A percentile compares a stretch with the other conserved stretches of the same genome.
These are phyloP conservation scores for Cydia amplana DNA, from an alignment of 1,140 invertebrate species.

Conservation along the genomic window DNA sequence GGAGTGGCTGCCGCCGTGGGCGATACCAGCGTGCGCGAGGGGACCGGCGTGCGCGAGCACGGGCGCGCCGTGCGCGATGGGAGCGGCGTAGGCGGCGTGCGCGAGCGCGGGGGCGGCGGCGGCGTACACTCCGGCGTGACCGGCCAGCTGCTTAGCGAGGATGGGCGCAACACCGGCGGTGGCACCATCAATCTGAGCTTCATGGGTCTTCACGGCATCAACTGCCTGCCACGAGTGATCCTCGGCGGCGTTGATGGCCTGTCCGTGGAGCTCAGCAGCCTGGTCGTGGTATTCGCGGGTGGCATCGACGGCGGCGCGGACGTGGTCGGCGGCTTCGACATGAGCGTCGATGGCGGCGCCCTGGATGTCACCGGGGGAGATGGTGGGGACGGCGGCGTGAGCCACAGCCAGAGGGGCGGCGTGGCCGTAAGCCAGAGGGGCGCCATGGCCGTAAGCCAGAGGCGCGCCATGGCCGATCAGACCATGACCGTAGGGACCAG, in stretches of 20 bases:
- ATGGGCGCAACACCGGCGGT: conserved; percentile 81
- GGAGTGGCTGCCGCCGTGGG: conserved; percentile 37
- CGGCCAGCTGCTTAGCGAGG: conserved; percentile 65
- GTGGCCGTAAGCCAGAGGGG: conserved; percentile 37
- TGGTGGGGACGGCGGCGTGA: conserved; percentile 62
- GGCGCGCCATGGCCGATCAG: conserved; percentile 42
- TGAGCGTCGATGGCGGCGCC: conserved; percentile 72
- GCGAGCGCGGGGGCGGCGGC: conserved; percentile 46
- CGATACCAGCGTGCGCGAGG: not conserved
- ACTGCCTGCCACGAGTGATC: conserved; percentile 79
- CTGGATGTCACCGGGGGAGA: conserved; percentile 66
- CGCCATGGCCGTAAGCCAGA: conserved; percentile 40
- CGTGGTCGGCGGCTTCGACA: conserved; percentile 69
- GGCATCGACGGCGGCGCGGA: conserved; percentile 67
- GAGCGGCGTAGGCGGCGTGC: conserved; percentile 40
- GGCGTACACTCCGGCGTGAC: conserved; percentile 46
- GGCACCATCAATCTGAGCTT: conserved; percentile 80
- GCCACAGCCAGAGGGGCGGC: conserved; percentile 49
- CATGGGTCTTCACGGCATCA: conserved; percentile 78
- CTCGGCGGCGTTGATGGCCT: conserved; percentile 80
- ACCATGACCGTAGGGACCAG: conserved; percentile 57
- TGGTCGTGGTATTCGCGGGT: conserved; percentile 80
- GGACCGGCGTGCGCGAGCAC: conserved; percentile 31
- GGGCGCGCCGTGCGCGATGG: conserved; percentile 37
- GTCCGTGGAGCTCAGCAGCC: conserved; percentile 80